A percentile compares a stretch with the other conserved stretches of the same genome.
phyloP scores from a whole-genome alignment of 2,113 vertebrate genomes.

The Hemiscyllium ocellatum region DNA sequence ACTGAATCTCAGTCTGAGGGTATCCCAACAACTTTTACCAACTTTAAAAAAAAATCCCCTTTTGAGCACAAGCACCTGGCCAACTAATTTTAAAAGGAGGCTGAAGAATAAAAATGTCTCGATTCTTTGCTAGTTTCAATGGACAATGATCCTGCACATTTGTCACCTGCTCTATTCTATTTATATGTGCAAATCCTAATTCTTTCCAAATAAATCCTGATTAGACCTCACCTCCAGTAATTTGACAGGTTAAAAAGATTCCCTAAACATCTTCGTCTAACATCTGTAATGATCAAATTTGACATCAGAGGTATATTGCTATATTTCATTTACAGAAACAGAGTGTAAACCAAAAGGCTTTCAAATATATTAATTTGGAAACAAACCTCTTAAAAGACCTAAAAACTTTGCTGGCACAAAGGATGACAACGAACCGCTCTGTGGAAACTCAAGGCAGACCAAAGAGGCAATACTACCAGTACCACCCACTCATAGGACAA shows the following conservation, averaged over 20 bases:
- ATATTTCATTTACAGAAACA: background rate
- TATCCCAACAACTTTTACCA: background rate
- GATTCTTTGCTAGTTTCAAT: background rate
- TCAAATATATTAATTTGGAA: background rate
- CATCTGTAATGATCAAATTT: background rate
- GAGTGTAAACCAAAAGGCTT: background rate
- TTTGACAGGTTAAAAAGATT: no score
- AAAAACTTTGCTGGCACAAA: background rate
- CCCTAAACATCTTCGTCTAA: background rate
- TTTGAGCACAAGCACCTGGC: background rate
- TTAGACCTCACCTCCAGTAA: no score
- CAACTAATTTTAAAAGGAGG: background rate
- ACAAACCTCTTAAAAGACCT: background rate
- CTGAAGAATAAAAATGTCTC: background rate
- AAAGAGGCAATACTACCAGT: background rate
- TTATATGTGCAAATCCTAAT: background rate
- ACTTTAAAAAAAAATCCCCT: background rate
- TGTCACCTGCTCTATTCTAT: background rate
- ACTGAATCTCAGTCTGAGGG: background rate
- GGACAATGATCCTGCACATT: background rate
- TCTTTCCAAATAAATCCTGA: background rate
- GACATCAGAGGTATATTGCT: background rate
- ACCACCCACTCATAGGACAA: background rate
- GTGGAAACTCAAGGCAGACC: background rate
- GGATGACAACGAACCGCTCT: background rate